phyloP scores from a whole-genome alignment of 2,888 invertebrate genomes.

The Drosophila sordidapex region DNA sequence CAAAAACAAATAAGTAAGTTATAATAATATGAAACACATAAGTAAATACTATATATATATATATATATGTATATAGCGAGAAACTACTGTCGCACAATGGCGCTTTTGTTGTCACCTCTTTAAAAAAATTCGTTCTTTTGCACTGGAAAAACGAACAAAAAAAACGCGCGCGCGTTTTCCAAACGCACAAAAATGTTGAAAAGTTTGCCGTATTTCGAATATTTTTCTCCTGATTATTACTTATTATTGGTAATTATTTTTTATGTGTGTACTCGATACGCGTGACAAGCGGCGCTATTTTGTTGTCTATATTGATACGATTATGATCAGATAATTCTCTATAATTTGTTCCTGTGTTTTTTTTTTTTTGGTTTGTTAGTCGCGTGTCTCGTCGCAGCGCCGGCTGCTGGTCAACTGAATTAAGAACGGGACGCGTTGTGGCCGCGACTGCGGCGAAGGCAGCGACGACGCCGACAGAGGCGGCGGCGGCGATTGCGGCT shows the following conservation, averaged over 20 bases:
- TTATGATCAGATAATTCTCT: conserved; percentile 30
- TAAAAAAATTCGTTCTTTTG: conserved; percentile 22
- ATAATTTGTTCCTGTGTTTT: conserved; percentile 26
- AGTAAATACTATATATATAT: conserved; percentile 11
- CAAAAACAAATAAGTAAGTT: conserved; percentile 35
- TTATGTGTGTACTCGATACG: conserved; percentile 2
- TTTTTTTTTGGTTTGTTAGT: conserved; percentile 40
- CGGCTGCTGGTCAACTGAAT: conserved; percentile 83
- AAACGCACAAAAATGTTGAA: conserved; percentile 32
- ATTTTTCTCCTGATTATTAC: not conserved
- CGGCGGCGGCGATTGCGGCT: conserved; percentile 24
- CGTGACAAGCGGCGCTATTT: conserved; percentile 21
- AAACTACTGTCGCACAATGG: not conserved
- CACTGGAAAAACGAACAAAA: conserved; percentile 27
- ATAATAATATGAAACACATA: conserved; percentile 8
- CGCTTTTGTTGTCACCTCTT: conserved; percentile 56
- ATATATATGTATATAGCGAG: conserved; percentile 24
- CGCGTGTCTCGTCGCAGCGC: conserved; percentile 76
- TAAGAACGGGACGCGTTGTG: conserved; percentile 73
- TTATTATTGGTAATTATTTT: conserved; percentile 5
- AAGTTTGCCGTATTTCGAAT: conserved; percentile 10
- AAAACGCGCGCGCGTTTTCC: conserved; percentile 62
- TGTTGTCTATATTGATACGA: conserved; percentile 17
- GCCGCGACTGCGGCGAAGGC: conserved; percentile 47
- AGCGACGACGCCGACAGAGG: conserved; percentile 13